phyloP scores from a whole-genome alignment of 2,797 vertebrate species.

The Antennarius maculatus region DNA sequence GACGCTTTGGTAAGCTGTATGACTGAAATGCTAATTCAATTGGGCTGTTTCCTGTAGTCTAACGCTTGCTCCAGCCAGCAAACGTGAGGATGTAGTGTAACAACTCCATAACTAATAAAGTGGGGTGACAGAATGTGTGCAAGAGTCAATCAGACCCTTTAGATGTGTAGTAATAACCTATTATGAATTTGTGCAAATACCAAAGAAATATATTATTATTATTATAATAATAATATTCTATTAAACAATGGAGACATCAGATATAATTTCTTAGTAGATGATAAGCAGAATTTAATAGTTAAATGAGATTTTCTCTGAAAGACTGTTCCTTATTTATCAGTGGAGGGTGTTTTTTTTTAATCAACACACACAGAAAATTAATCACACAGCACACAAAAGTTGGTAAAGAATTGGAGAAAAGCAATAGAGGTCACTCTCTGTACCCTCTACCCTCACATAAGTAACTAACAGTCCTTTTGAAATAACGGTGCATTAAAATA shows the following conservation, averaged over 20 bases:
- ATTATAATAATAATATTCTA: conserved; percentile 1
- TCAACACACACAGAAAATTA: too few relatives aligned
- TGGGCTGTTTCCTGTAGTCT: conserved; percentile 82
- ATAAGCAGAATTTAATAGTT: not conserved
- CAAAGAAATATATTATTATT: not conserved
- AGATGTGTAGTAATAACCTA: conserved; percentile 18
- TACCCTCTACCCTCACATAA: too few relatives aligned
- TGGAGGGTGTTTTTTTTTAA: too few relatives aligned
- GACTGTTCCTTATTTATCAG: too few relatives aligned
- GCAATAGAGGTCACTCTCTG: too few relatives aligned
- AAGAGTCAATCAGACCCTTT: conserved; percentile 30
- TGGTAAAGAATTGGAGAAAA: too few relatives aligned
- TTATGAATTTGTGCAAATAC: conserved; percentile 11
- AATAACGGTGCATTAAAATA: not conserved
- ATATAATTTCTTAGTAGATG: conserved; percentile 1
- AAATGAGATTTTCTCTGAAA: not conserved
- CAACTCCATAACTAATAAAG: conserved; percentile 77
- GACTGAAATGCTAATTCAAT: conserved; percentile 47
- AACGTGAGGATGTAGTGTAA: conserved; percentile 80
- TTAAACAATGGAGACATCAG: not conserved
- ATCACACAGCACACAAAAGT: too few relatives aligned
- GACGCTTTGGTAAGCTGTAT: conserved; percentile 48
- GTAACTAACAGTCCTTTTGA: too few relatives aligned
- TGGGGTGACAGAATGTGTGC: conserved; percentile 59
- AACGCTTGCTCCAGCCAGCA: conserved; percentile 82